Evolutionary conservation across 2,888 invertebrate species (phyloP).

Genomic region (Eristalinus aeneus): DNA sequence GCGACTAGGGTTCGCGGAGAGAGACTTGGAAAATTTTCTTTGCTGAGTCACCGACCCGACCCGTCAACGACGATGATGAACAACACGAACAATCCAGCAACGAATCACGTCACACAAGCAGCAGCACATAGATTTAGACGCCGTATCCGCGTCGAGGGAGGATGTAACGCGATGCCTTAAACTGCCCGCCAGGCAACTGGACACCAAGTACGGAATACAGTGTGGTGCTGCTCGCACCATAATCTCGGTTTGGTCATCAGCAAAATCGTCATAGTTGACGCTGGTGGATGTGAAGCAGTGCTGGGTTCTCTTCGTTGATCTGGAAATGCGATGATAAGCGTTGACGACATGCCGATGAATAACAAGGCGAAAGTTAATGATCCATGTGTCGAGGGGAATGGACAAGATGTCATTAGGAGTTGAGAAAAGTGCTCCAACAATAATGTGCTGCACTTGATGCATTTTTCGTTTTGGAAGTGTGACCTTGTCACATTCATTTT

Average conservation of each 20-base stretch:
- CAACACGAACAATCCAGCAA: conserved; percentile 22
- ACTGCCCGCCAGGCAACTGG: conserved; percentile 7
- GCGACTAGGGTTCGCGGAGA: conserved; percentile 33
- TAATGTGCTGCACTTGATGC: too few relatives aligned
- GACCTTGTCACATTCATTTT: too few relatives aligned
- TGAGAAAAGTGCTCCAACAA: too few relatives aligned
- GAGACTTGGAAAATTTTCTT: conserved; percentile 39
- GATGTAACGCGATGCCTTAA: conserved; percentile 8
- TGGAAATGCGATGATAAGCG: not conserved
- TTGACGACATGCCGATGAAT: not conserved
- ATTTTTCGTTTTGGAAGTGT: too few relatives aligned
- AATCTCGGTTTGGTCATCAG: conserved; percentile 14
- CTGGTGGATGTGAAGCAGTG: not conserved
- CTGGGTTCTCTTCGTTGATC: not conserved
- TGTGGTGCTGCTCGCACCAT: conserved; percentile 12
- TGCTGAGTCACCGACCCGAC: conserved; percentile 59
- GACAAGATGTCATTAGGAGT: not conserved
- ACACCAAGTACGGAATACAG: not conserved
- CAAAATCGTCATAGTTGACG: not conserved
- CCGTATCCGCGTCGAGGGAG: too few relatives aligned
- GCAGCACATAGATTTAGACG: not conserved
- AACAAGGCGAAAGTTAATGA: not conserved
- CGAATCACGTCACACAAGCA: not conserved
- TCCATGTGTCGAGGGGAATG: not conserved
- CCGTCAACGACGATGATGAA: not conserved